Evolutionary conservation across 2,113 vertebrate genomes (phyloP).

Genomic region (Pseudopipra pipra): DNA sequence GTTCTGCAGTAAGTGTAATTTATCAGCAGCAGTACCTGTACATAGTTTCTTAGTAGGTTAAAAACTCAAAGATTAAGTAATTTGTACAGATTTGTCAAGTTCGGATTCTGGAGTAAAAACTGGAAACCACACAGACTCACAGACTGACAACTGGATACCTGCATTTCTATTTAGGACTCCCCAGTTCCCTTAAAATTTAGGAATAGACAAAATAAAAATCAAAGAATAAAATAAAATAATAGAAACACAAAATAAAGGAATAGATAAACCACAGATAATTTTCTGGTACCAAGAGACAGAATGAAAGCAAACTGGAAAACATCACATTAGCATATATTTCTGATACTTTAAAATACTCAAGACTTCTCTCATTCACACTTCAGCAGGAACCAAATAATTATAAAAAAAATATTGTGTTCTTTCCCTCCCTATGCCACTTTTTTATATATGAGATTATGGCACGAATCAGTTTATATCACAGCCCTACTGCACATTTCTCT

Average conservation of each 20-base stretch:
- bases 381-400: not conserved
- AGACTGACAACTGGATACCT: not conserved
- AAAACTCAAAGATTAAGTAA: not conserved
- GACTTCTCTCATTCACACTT: not conserved
- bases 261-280: not conserved
- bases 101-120: not conserved
- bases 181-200: not conserved
- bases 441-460: not conserved
- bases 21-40: fast-evolving
- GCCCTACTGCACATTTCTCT: not conserved
- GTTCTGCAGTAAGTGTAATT: not conserved
- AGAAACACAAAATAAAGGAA: not conserved
- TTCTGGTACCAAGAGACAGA: not conserved
- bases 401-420: not conserved
- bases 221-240: not conserved
- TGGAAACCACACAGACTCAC: not conserved
- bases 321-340: not conserved
- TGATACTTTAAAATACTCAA: not conserved
- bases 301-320: not conserved
- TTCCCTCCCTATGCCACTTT: not conserved
- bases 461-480: not conserved
- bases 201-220: not conserved
- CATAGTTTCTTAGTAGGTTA: not conserved
- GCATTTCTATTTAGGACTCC: not conserved
- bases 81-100: not conserved